phyloP scores from a whole-genome alignment of 2,888 invertebrate genomes.

The Ferrisia virgata region DNA sequence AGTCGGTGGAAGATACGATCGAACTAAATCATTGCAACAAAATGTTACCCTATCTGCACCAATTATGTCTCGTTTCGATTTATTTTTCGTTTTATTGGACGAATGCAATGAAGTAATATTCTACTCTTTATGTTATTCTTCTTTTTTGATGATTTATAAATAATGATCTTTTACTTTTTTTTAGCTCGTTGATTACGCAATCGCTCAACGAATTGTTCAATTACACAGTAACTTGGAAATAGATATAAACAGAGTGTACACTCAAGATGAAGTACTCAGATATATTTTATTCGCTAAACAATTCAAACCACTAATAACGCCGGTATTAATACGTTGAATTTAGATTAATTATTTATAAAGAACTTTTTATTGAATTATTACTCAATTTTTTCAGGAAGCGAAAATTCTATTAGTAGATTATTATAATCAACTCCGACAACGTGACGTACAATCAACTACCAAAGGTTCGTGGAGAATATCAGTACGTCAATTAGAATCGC shows the following conservation, averaged over 20 bases:
- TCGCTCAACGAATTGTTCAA: conserved; percentile 92
- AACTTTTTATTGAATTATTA: background rate
- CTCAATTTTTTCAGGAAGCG: conserved; percentile 62
- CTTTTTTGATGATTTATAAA: background rate
- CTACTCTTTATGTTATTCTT: background rate
- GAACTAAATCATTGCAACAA: conserved; percentile 87
- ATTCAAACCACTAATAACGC: conserved; percentile 83
- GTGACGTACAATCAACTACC: conserved; percentile 66
- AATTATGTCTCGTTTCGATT: conserved; percentile 97
- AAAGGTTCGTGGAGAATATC: conserved; percentile 92
- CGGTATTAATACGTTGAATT: conserved; percentile 60
- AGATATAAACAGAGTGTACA: conserved; percentile 74
- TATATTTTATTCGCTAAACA: conserved; percentile 96
- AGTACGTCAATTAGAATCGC: conserved; percentile 90
- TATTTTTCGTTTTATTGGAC: conserved; percentile 97
- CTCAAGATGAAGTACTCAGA: conserved; percentile 82
- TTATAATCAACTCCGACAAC: conserved; percentile 80
- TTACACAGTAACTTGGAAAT: conserved; percentile 84
- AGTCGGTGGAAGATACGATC: conserved; percentile 93
- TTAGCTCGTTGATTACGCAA: conserved; percentile 89
- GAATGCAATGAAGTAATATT: conserved; percentile 78
- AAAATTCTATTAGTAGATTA: conserved; percentile 79
- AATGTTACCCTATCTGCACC: conserved; percentile 92
- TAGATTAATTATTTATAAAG: background rate
- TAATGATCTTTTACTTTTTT: conserved; percentile 49